Conservation (phyloP, 2,113 vertebrate genomes). For the Crotalus viridis region DNA sequence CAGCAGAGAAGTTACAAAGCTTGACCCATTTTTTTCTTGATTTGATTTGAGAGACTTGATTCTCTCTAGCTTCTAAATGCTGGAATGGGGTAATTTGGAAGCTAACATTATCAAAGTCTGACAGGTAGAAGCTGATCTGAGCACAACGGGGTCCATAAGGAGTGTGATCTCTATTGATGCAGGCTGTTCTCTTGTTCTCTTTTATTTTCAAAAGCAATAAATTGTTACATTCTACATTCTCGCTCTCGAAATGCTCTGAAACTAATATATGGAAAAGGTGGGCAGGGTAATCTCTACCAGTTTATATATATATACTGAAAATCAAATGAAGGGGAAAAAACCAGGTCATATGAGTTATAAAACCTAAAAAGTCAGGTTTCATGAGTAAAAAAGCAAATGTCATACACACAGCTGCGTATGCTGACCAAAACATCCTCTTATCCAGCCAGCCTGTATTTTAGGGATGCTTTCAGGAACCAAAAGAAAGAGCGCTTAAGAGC, state of each 20-base stretch:
- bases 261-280: neutral
- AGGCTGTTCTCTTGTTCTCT: neutral
- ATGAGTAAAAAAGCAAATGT: neutral
- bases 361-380: neutral
- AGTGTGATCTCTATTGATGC: neutral
- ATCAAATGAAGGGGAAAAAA: neutral
- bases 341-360: neutral
- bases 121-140: neutral
- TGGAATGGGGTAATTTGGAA: neutral
- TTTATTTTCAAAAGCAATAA: neutral
- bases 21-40: neutral
- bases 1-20: neutral
- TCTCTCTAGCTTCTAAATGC: neutral
- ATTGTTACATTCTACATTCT: neutral
- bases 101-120: neutral
- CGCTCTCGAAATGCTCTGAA: neutral
- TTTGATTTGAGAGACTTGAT: neutral
- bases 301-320: neutral
- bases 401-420: neutral
- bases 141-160: neutral
- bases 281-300: neutral
- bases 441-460: neutral
- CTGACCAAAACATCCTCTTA: neutral
- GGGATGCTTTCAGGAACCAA: constrained; percentile 35
- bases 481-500: constrained; percentile 14